Base-by-base conservation (phyloP, 2,888 invertebrate species). In the Dynastes maya region DNA sequence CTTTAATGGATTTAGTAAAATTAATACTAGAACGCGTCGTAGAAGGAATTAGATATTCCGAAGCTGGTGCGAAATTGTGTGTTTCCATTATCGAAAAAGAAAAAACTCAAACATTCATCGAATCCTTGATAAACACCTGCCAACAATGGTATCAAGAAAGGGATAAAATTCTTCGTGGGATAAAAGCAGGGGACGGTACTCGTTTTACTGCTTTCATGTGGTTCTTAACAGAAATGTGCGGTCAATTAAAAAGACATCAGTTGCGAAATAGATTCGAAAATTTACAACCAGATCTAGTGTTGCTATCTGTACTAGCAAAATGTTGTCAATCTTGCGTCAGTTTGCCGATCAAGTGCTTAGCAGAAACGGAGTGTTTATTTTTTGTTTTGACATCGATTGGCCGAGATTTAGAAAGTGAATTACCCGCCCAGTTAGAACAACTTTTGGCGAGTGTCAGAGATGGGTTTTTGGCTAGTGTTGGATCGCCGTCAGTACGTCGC, bases 161-260 rank as follows among this genome's bases (percentile, higher is more conserved):
- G 53, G 94, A 94, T 83, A 93, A 93, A 90, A 87, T 92, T 80
- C 87, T 93, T 74, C 89, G 92, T 78, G 87, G 91, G 0, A 84
- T 88, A 32, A 88, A 88, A 82, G 89, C 90, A 86, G 93, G 93
- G 76, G 93, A 93, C 13, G 91, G 93, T 74, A 93, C 93, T 55
- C 91, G 92, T 80, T 93, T 92, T 86, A 95, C 94, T 86, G 95
- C 96, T 82, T 97, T 96, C 90, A 96, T 97, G 91, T 95, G 95
- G 88, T 96, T 96, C 90, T 91, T 97, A 82, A 95, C 96, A 84
- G 96, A 97, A 91, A 95, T 97, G 94, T 96, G 96, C 89, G 95
- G 95, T 87, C 95, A 96, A 91, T 89, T 96, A 85, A 95, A 96
- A 87, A 91, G 94, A 61, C 89, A 92, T 82, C 91, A 92, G 82